Evolutionary conservation across 2,888 invertebrate species (phyloP).

Genomic region (Diaphora mendica): DNA sequence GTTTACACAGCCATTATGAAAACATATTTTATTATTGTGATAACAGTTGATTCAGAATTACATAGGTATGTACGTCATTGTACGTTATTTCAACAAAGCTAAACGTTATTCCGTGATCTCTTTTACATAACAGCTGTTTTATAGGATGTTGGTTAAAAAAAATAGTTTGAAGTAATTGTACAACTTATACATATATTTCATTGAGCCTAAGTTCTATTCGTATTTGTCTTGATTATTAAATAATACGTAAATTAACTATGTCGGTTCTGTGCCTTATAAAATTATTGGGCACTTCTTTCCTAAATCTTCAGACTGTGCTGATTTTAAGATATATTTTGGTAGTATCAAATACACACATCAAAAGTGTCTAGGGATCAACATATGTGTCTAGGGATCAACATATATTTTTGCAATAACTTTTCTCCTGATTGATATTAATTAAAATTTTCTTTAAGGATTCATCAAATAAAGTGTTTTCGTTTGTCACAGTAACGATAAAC

Average conservation of each 20-base stretch:
- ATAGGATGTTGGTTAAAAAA: neutral
- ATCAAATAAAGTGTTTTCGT: too few relatives aligned
- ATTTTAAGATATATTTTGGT: too few relatives aligned
- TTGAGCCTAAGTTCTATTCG: neutral
- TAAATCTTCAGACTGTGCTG: too few relatives aligned
- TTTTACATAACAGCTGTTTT: neutral
- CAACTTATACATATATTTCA: neutral
- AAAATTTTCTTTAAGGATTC: too few relatives aligned
- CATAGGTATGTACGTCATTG: neutral
- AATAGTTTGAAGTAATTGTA: neutral
- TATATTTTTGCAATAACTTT: too few relatives aligned
- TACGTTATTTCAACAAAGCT: slow-evolving; percentile 23
- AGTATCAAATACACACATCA: too few relatives aligned
- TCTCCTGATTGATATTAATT: too few relatives aligned
- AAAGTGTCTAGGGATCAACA: too few relatives aligned
- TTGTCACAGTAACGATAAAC: too few relatives aligned
- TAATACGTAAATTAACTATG: neutral
- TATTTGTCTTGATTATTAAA: neutral
- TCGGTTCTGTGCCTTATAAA: neutral
- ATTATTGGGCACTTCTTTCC: neutral
- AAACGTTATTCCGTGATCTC: neutral
- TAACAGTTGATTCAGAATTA: slow-evolving; percentile 32
- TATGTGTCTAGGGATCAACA: too few relatives aligned
- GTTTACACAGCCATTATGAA: slow-evolving; percentile 35
- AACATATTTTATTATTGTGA: slow-evolving; percentile 34